Evolutionary conservation across 2,888 invertebrate genomes (phyloP), one percentile per base, ranked within the genome.

Genomic region (Arge pagana): DNA sequence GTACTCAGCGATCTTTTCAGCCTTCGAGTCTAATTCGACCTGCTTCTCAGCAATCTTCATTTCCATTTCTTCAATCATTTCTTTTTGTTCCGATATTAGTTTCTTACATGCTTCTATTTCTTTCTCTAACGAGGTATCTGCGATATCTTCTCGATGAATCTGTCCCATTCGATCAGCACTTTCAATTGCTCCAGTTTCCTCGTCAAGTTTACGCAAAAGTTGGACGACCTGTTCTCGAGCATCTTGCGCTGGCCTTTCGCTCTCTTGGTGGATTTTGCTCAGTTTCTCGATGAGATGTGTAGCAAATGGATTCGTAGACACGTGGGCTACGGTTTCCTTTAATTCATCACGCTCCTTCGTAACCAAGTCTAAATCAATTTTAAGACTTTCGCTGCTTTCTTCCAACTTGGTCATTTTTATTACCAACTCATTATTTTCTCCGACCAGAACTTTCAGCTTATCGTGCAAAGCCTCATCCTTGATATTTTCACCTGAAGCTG

Each of bases 201-300:
- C 76, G 61, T 74, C 77, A 50, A 63, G 76, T 48, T 69, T 66
- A 53, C 74, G 77, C 53, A 75, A 72, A 15, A 78, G 58, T 48
- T 74, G 73, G 45, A 76, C 76, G 42, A 78, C 78, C 21, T 77
- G 75, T 56, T 78, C 77, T 0, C 71, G 72, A 41, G 78, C 58
- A 37, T 77, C 66, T 37, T 84, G 77, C 65, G 80, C 79, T 45
- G 79, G 62, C 24, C 80, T 74, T 54, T 82, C 80, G 72, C 87
- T 85, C 77, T 87, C 86, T 7, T 75, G 66, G 52, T 77, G 81
- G n/a, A 86, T 73, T 57, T 78, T 79, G 70, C 82, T 85, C 81
- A 87, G 82, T 77, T 85, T 87, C 56, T 84, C 84, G 76, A 86
- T 82, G 1, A 87, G 85, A 75, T 89, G 89, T 55, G 81, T 82